Percentiles rank a stretch among this genome's conserved stretches.
These are phyloP conservation scores for Drosophila erecta DNA, from an alignment of 1,140 invertebrate species.

Conservation along the genomic window DNA sequence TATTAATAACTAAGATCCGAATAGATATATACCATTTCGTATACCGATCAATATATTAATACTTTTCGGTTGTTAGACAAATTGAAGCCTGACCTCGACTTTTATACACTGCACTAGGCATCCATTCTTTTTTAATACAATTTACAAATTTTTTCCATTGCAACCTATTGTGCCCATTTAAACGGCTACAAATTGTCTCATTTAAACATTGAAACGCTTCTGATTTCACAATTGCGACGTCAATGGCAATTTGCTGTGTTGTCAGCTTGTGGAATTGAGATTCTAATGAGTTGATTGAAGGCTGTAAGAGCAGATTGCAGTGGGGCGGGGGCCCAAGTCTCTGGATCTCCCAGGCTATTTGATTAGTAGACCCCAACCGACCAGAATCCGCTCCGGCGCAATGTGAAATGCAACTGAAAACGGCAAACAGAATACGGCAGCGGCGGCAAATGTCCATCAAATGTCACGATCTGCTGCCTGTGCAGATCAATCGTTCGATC, in stretches of 20 bases:
- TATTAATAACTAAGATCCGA: neutral
- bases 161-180: constrained; percentile 17
- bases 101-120: neutral
- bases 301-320: constrained; percentile 19
- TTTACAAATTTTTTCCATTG: neutral
- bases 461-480: constrained; percentile 74
- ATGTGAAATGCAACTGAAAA: constrained; percentile 2
- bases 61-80: neutral
- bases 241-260: constrained; percentile 74
- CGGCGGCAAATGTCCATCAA: constrained; percentile 80
- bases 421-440: constrained; percentile 54
- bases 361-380: constrained; percentile 55
- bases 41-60: too few relatives aligned
- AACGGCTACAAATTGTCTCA: constrained; percentile 62
- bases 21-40: neutral
- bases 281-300: constrained; percentile 78
- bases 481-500: constrained; percentile 69
- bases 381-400: constrained; percentile 20
- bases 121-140: neutral
- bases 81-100: neutral
- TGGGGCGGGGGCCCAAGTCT: neutral
- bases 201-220: constrained; percentile 76
- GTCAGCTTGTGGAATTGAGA: constrained; percentile 70
- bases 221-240: constrained; percentile 74
- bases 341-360: constrained; percentile 51